A percentile compares a stretch with the other conserved stretches of the same genome.
These are phyloP conservation scores for Danaus plexippus DNA, from an alignment of 1,140 invertebrate species.

Conservation along the genomic window DNA sequence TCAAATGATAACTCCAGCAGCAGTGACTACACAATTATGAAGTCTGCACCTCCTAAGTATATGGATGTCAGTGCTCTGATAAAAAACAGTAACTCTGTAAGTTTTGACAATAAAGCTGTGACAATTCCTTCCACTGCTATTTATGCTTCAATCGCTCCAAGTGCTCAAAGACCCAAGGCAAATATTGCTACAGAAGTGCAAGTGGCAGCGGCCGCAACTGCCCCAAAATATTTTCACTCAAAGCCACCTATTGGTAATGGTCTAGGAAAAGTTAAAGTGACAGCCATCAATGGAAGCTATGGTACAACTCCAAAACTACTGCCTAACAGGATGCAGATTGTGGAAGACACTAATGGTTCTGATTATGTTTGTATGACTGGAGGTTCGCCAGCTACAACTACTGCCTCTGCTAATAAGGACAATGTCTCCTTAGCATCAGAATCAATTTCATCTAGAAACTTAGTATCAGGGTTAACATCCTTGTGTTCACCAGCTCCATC, in stretches of 20 bases:
- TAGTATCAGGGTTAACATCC: constrained; percentile 52
- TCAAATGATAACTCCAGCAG: constrained; percentile 43
- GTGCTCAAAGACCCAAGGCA: constrained; percentile 70
- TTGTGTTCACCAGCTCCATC: constrained; percentile 58
- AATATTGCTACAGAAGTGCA: constrained; percentile 69
- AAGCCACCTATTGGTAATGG: constrained; percentile 51
- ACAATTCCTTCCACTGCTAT: constrained; percentile 68
- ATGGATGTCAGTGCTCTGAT: constrained; percentile 58
- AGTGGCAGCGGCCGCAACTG: constrained; percentile 39
- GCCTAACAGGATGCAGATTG: constrained; percentile 60
- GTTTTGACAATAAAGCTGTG: constrained; percentile 63
- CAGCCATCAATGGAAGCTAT: constrained; percentile 46
- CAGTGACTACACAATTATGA: constrained; percentile 63
- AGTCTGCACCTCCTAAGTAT: constrained; percentile 61
- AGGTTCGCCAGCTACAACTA: constrained; percentile 59
- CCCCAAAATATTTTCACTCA: constrained; percentile 66
- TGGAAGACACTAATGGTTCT: constrained; percentile 77
- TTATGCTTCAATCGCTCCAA: constrained; percentile 69
- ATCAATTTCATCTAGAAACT: constrained; percentile 47
- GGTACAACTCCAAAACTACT: constrained; percentile 34
- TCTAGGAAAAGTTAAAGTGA: constrained; percentile 43
- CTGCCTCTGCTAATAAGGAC: constrained; percentile 46
- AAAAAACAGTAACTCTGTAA: constrained; percentile 55
- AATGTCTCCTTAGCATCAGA: constrained; percentile 50
- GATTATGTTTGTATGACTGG: constrained; percentile 82